A percentile compares a stretch with the other conserved stretches of the same genome.
phyloP scores from a whole-genome alignment of 2,888 invertebrate genomes.

The Empis livida region DNA sequence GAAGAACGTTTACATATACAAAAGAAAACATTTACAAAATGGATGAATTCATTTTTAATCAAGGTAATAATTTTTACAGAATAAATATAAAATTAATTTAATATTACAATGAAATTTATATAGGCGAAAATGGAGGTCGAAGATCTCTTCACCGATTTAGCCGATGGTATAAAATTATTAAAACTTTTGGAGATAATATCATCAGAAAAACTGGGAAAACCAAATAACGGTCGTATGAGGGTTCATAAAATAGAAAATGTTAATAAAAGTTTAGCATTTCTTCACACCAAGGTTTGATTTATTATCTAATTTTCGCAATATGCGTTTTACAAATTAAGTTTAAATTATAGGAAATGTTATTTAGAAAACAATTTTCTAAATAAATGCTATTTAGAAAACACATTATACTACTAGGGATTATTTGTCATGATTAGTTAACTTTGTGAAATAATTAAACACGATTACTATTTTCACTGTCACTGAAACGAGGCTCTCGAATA shows the following conservation, averaged over 20 bases:
- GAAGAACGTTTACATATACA: conserved; percentile 96
- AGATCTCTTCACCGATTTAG: conserved; percentile 91
- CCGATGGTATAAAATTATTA: conserved; percentile 84
- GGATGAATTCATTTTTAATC: conserved; percentile 94
- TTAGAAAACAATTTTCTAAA: too few species aligned
- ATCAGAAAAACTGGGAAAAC: conserved; percentile 91
- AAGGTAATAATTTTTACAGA: conserved; percentile 53
- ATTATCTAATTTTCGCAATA: too few species aligned
- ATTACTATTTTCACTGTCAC: too few species aligned
- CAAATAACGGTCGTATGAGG: conserved; percentile 90
- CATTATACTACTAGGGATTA: too few species aligned
- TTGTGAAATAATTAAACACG: too few species aligned
- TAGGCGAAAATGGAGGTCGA: conserved; percentile 97
- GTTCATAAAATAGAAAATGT: conserved; percentile 99
- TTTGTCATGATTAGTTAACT: too few species aligned
- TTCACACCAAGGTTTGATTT: conserved; percentile 76
- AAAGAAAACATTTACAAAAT: conserved; percentile 99
- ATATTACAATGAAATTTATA: neutral
- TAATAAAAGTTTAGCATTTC: conserved; percentile 90
- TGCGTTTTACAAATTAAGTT: too few species aligned
- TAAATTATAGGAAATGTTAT: too few species aligned
- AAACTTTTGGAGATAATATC: conserved; percentile 97
- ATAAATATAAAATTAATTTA: neutral
- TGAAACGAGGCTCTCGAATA: too few species aligned
- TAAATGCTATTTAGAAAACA: too few species aligned